Conservation (phyloP, 2,888 invertebrate genomes). For the Chymomyza caudatula region DNA sequence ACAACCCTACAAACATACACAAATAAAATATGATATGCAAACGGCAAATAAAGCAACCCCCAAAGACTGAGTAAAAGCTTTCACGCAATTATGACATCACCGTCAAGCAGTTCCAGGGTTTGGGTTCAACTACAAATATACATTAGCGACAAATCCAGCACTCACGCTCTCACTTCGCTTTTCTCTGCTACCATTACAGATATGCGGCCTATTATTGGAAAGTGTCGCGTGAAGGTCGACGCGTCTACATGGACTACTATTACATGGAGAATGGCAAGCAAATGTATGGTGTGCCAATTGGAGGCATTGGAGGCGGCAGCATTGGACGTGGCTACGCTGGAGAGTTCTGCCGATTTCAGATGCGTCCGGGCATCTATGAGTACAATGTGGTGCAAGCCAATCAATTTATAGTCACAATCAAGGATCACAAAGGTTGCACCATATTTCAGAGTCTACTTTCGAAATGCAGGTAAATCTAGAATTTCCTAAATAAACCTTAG, state of each 20-base stretch:
- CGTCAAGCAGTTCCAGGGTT: slow-evolving; percentile 5
- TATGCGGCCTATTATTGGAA: slow-evolving; percentile 86
- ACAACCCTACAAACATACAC: background rate
- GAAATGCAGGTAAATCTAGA: slow-evolving; percentile 82
- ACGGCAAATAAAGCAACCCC: background rate
- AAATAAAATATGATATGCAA: slow-evolving; percentile 11
- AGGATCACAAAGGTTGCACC: slow-evolving; percentile 83
- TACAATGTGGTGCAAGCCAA: slow-evolving; percentile 89
- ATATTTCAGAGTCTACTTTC: slow-evolving; percentile 89
- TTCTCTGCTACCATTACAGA: slow-evolving; percentile 78
- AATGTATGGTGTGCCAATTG: slow-evolving; percentile 93
- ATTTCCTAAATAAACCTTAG: background rate
- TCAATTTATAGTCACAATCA: slow-evolving; percentile 94
- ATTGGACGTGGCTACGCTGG: slow-evolving; percentile 95
- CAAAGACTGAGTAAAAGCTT: background rate
- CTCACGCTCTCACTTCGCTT: slow-evolving; percentile 1
- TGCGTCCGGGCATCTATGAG: slow-evolving; percentile 93
- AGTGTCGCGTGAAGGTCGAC: slow-evolving; percentile 82
- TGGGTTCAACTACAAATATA: slow-evolving; percentile 22
- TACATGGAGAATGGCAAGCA: slow-evolving; percentile 85
- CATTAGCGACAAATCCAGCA: slow-evolving; percentile 9
- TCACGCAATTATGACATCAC: slow-evolving; percentile 49
- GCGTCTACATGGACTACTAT: slow-evolving; percentile 89
- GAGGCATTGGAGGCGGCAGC: slow-evolving; percentile 85
- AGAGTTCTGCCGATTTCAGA: slow-evolving; percentile 94